These are phyloP conservation scores for Gymnothorax reevesii DNA, from an alignment of 2,797 vertebrate species.

Conservation along the genomic window DNA sequence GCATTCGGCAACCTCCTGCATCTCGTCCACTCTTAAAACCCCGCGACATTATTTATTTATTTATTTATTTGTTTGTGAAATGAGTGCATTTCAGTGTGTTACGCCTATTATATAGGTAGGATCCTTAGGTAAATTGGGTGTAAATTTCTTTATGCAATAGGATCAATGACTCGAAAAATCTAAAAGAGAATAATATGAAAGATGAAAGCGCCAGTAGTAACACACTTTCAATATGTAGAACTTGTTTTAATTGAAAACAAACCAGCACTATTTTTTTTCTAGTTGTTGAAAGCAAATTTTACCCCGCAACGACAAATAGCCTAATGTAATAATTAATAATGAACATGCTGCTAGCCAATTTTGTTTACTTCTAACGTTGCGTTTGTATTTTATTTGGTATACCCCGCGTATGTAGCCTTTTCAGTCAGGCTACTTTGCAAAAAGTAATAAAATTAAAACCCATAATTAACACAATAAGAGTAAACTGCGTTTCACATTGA, in stretches of 20 bases:
- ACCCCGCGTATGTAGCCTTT: not conserved
- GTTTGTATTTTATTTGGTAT: not conserved
- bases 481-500: constrained; percentile 54
- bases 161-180: not conserved
- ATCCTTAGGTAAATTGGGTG: not conserved
- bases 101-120: not conserved
- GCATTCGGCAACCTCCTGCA: not conserved
- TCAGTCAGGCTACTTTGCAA: constrained; percentile 53
- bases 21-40: not conserved
- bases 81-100: not conserved
- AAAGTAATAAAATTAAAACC: constrained; percentile 33
- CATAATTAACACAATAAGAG: constrained; percentile 41
- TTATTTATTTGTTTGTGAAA: not conserved
- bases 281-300: not conserved
- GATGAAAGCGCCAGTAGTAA: not conserved
- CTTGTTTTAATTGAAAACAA: not conserved
- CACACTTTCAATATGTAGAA: not conserved
- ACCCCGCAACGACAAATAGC: not conserved
- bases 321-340: not conserved
- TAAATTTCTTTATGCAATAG: not conserved
- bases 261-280: not conserved
- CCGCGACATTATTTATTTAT: not conserved
- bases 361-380: not conserved
- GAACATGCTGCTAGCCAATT: not conserved
- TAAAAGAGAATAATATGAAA: not conserved